Evolutionary conservation across 2,797 vertebrate species (phyloP).

Genomic region (Thamnophis elegans): DNA sequence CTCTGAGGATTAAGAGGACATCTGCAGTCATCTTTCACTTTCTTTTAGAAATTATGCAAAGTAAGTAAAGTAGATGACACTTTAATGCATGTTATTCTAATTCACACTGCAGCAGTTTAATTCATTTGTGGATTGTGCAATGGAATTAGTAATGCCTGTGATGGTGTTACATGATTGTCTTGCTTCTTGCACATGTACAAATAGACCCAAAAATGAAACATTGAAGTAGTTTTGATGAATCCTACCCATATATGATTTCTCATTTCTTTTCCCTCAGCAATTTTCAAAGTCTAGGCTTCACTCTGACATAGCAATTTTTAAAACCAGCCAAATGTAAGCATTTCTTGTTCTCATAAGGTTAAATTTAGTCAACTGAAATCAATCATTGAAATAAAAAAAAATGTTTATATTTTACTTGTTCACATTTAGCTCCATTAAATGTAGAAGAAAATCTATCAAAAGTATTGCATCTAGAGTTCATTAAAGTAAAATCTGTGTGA

Average conservation of each 20-base stretch:
- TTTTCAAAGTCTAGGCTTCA: background rate
- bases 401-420: background rate
- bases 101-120: background rate
- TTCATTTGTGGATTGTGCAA: background rate
- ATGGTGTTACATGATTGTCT: background rate
- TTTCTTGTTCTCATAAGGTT: background rate
- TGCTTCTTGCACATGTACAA: background rate
- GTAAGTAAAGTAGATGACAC: background rate
- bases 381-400: background rate
- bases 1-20: background rate
- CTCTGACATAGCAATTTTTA: background rate
- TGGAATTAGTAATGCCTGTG: background rate
- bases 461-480: background rate
- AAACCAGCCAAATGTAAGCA: background rate
- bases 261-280: background rate
- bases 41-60: background rate
- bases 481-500: background rate
- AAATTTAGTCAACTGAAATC: background rate
- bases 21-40: background rate
- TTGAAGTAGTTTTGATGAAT: background rate
- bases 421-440: background rate
- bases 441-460: background rate
- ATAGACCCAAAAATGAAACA: background rate
- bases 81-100: slow-evolving; percentile 2
- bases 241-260: background rate